A percentile compares a stretch with the other conserved stretches of the same genome.
Conservation (phyloP, 92 coral and sea anemone species). For the Micromussa lordhowensis region DNA sequence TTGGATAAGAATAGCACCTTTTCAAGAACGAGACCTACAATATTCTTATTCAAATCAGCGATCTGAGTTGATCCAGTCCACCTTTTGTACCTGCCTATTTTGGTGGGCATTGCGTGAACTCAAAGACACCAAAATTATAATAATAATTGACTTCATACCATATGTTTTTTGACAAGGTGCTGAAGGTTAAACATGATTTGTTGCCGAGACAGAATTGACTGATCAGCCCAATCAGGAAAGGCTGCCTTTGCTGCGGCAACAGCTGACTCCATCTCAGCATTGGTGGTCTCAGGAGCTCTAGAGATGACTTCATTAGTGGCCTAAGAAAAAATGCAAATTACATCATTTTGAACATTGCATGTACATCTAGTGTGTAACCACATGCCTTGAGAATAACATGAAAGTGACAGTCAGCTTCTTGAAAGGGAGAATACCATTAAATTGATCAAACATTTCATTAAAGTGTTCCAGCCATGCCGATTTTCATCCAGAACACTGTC, state of each 20-base stretch:
- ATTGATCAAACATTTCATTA: too few species aligned
- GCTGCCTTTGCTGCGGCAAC: constrained; percentile 86
- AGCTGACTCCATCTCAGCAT: constrained; percentile 91
- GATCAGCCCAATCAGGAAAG: constrained; percentile 92
- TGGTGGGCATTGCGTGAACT: neutral
- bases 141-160: constrained; percentile 59
- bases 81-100: too few species aligned
- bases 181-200: constrained; percentile 94
- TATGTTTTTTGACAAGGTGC: constrained; percentile 86
- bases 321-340: constrained; percentile 46
- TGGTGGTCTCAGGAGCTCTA: constrained; percentile 86
- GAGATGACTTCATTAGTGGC: constrained; percentile 96
- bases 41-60: too few species aligned
- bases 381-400: neutral
- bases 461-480: too few species aligned
- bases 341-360: neutral
- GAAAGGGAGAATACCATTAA: neutral
- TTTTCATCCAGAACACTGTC: too few species aligned
- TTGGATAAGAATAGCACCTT: too few species aligned
- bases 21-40: too few species aligned
- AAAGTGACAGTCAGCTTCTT: neutral
- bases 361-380: neutral
- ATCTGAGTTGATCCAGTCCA: too few species aligned
- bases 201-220: constrained; percentile 90
- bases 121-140: neutral